Conservation (phyloP, 2,113 vertebrate genomes). For the Takifugu flavidus region DNA sequence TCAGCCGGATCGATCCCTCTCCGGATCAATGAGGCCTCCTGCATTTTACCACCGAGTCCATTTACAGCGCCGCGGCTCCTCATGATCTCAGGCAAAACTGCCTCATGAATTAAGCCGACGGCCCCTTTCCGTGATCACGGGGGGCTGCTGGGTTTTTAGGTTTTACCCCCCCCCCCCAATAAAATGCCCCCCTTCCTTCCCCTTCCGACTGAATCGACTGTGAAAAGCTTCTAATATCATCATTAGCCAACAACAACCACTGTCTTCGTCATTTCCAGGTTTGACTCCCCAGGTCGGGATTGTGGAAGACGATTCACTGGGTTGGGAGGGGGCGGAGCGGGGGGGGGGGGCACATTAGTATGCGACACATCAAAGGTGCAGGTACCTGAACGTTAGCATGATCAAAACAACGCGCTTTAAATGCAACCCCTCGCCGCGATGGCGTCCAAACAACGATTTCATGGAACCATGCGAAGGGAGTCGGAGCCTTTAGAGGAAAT, state of each 20-base stretch:
- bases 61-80: slow-evolving; percentile 28
- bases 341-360: slow-evolving; percentile 46
- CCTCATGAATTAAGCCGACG: slow-evolving; percentile 39
- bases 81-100: slow-evolving; percentile 26
- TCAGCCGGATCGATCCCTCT: slow-evolving; percentile 59
- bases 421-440: slow-evolving; percentile 41
- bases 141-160: slow-evolving; percentile 2
- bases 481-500: slow-evolving; percentile 34
- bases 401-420: slow-evolving; percentile 64
- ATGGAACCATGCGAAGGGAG: neutral
- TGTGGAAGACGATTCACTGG: slow-evolving; percentile 57
- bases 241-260: slow-evolving; percentile 26
- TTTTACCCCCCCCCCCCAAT: slow-evolving; percentile 14
- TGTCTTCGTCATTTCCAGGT: slow-evolving; percentile 40
- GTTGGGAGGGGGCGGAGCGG: slow-evolving; percentile 25
- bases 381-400: slow-evolving; percentile 55
- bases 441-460: slow-evolving; percentile 35
- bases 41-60: slow-evolving; percentile 38
- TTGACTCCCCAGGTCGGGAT: slow-evolving; percentile 43
- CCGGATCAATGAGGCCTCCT: slow-evolving; percentile 59
- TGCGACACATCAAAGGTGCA: slow-evolving; percentile 67
- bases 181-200: too few relatives aligned
- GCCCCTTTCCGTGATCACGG: neutral
- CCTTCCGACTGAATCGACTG: too few relatives aligned
- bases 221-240: slow-evolving; percentile 22